Evolutionary conservation across 2,888 invertebrate genomes (phyloP).

Genomic region (Drosophila infuscata): DNA sequence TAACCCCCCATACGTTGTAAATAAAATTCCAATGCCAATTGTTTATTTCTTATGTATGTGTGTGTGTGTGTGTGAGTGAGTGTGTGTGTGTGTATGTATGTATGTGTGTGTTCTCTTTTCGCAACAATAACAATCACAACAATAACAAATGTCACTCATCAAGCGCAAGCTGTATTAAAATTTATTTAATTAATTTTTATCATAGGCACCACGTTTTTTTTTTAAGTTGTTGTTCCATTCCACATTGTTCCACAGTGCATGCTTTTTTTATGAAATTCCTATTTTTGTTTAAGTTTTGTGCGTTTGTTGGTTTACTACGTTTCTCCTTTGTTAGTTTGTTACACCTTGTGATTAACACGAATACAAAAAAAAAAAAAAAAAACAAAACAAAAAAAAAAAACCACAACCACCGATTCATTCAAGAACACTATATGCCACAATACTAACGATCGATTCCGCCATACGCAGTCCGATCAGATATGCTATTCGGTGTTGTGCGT

Average conservation of each 20-base stretch:
- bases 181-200: background rate
- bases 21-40: constrained; percentile 32
- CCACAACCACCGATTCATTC: constrained; percentile 29
- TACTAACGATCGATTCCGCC: constrained; percentile 38
- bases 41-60: constrained; percentile 3
- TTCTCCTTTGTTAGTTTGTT: constrained; percentile 40
- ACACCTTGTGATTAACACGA: constrained; percentile 36
- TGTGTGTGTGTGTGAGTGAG: background rate
- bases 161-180: constrained; percentile 36
- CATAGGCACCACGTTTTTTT: background rate
- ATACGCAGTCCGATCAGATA: constrained; percentile 96
- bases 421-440: constrained; percentile 42
- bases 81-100: constrained; percentile 8
- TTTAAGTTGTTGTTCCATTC: constrained; percentile 39
- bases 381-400: background rate
- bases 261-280: constrained; percentile 12
- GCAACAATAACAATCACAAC: constrained; percentile 24
- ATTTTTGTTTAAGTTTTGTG: constrained; percentile 24
- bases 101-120: constrained; percentile 12
- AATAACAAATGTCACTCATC: constrained; percentile 27
- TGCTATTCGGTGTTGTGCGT: constrained; percentile 99
- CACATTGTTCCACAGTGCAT: constrained; percentile 49
- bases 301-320: constrained; percentile 15
- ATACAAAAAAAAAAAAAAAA: constrained; percentile 5
- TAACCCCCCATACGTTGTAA: constrained; percentile 24